Conservation (phyloP, 2,888 invertebrate genomes). For the Volucella zonaria region DNA sequence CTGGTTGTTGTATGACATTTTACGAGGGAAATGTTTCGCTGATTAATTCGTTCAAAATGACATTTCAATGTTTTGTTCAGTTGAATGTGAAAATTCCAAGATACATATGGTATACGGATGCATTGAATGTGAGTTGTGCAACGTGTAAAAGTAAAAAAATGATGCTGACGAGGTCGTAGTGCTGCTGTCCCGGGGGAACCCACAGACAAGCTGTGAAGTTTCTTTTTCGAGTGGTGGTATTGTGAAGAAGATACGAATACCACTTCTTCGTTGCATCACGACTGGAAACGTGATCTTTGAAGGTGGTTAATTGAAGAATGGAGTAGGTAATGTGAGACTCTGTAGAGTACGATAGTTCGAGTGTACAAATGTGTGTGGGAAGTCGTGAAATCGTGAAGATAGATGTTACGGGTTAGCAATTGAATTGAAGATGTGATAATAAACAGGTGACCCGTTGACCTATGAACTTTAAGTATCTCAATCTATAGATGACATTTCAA, state of each 20-base stretch:
- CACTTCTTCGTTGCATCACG: constrained; percentile 48
- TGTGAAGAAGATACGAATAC: not conserved
- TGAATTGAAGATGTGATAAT: constrained; percentile 55
- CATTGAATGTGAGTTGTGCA: constrained; percentile 32
- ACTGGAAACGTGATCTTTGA: constrained; percentile 68
- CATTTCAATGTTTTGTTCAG: constrained; percentile 59
- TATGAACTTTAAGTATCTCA: constrained; percentile 47
- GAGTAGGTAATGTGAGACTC: constrained; percentile 37
- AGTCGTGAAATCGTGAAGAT: constrained; percentile 54
- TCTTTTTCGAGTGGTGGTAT: not conserved
- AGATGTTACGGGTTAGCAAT: constrained; percentile 40
- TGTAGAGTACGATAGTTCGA: not conserved
- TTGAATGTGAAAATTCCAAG: constrained; percentile 26
- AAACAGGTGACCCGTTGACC: constrained; percentile 56
- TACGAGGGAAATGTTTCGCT: constrained; percentile 23
- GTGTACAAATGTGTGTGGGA: constrained; percentile 22
- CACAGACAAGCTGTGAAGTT: no score
- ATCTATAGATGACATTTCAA: constrained; percentile 63
- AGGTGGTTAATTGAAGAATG: constrained; percentile 60
- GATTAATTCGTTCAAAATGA: constrained; percentile 56
- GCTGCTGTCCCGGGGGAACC: constrained; percentile 20
- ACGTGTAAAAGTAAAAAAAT: not conserved
- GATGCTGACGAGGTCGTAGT: constrained; percentile 43
- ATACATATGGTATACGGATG: not conserved
- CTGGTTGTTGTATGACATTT: constrained; percentile 44